Base-by-base conservation (phyloP, 2,113 vertebrate genomes). In the Dipodomys merriami region DNA sequence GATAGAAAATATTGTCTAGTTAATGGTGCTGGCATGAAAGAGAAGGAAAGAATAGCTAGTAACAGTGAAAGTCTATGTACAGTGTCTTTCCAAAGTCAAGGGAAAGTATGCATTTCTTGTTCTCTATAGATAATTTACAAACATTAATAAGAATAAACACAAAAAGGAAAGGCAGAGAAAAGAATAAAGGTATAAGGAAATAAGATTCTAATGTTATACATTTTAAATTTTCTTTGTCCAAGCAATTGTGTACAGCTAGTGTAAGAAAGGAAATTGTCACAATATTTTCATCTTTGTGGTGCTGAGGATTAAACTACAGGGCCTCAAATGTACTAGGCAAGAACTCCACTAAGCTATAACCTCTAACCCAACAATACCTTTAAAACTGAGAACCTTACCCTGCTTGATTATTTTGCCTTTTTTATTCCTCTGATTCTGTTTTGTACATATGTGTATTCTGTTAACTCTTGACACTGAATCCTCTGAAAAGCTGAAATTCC, bases 401-500 rank as follows among this genome's bases (percentile, higher is more conserved):
- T 64, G 11, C 72, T 30, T 73, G 3, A 33, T 27, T 71, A 62
- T 67, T 84, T 83, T 74, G 16, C 65, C 13, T 62, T 88, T 79
- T 22, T 22, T 15, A 73, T 71, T 69, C n/a, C 78, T 73, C 15
- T 67, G 64, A 64, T 12, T 35, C 44, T 4, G 2, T 33, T n/a
- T 68, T 86, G 13, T 10, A 68, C 6, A 64, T 69, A 46, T 67
- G 13, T 23, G 7, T 65, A n/a, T 68, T 91, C 79, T 72, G 19
- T 83, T 62, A 12, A 39, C 53, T 85, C 33, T 53, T 82, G 33
- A 92, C 13, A 67, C 1, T 53, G 7, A 90, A 35, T 94, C 74
- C n/a, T 94, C 74, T 88, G 64, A 78, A 91, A 89, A 76, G 6
- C 39, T 93, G 44, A 87, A 46, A 77, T 92, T 60, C 73, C 23